These are phyloP conservation scores for Orthosia gracilis DNA, from an alignment of 2,888 invertebrate genomes.

Conservation along the genomic window DNA sequence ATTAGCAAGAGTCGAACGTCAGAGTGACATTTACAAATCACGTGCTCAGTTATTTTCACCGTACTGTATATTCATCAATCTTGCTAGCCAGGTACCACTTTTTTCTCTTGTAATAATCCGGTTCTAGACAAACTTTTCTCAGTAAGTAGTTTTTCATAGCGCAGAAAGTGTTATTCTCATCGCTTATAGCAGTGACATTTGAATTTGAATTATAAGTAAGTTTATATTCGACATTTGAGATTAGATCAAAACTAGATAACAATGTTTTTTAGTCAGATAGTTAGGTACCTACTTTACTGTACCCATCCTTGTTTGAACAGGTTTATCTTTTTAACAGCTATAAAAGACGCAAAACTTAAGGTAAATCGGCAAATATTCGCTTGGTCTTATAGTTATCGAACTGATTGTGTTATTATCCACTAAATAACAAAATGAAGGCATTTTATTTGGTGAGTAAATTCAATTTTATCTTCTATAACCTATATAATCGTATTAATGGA, in stretches of 20 bases:
- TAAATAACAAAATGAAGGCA: conserved; percentile 10
- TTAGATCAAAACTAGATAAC: background rate
- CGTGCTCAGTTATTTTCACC: no score
- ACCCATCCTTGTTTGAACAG: conserved; percentile 5
- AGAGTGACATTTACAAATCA: no score
- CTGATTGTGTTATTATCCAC: background rate
- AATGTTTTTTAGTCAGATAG: background rate
- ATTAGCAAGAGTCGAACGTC: no score
- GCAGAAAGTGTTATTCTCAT: no score
- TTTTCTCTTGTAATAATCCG: no score
- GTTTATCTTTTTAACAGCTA: conserved; percentile 7
- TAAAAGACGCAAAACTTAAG: conserved; percentile 22
- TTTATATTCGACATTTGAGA: background rate
- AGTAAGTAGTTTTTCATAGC: no score
- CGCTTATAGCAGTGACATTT: conserved; percentile 1
- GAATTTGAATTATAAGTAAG: background rate
- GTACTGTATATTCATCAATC: no score
- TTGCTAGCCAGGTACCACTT: no score
- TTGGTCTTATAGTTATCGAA: background rate
- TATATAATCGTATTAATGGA: background rate
- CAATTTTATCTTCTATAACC: background rate
- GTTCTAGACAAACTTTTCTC: no score
- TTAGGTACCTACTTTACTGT: background rate
- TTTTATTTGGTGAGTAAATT: conserved; percentile 26
- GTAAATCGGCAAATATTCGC: background rate